Base-by-base conservation (phyloP, 1,140 invertebrate species). In the Ectropis grisescens region DNA sequence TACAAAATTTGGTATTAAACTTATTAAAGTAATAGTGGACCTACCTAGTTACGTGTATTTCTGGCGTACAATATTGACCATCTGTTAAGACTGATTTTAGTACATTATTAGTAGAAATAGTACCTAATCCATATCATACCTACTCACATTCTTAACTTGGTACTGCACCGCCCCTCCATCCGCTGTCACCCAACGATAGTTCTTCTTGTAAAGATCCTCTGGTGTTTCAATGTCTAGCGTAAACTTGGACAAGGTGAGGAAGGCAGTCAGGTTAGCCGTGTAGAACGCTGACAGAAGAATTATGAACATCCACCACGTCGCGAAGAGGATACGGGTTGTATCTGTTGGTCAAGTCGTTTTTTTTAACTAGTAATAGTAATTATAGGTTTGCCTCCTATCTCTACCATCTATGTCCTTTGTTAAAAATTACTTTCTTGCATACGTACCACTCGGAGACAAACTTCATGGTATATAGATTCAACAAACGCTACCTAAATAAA, bases 251-350 rank as follows among this genome's bases (percentile, higher is more conserved):
- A 93, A 78, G 0, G 93, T 95, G 1, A 96, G 82, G 59, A 94
- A 95, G 12, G 94, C 94, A 1, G 94, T 96, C 36, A 96, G 83
- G 75, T 96, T 95, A 1, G 93, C 94, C 2, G 94, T 96, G 68
- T 96, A 96, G 71, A 94, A 96, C n/a, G 93, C 91, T 0, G 93
- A 95, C 10, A 96, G 64, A 33, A 95, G 88, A 23, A 93, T 91
- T 32, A 94, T 92, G 64, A 94, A 95, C 29, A 96, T 86, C 93
- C 93, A 95, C 94, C 94, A 96, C 0, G 92, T 93, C 11, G 93
- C 92, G 67, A 95, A 95, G 2, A 95, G 76, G 13, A 96, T 78
- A 23, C 93, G 81, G 1, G 91, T 89, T 7, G 92, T 91, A 79
- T 94, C 93, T 94, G 59, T n/a, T n/a, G n/a, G n/a, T n/a, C n/a